Percentiles rank a stretch among this genome's conserved stretches.
Evolutionary conservation across 2,888 invertebrate genomes (phyloP).

Genomic region (Pteria penguin): DNA sequence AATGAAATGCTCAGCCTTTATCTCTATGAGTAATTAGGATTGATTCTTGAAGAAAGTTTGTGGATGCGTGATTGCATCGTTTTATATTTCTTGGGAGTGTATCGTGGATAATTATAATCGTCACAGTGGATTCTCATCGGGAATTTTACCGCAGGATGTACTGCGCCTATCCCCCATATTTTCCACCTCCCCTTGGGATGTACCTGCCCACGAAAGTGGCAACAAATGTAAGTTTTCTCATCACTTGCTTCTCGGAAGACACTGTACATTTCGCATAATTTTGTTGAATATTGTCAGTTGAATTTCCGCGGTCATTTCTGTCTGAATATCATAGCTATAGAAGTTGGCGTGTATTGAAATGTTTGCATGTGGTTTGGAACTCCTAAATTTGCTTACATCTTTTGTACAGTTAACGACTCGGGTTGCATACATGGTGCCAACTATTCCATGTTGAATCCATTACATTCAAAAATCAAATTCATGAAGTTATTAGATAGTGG

Average conservation of each 20-base stretch:
- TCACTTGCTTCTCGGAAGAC: too few relatives aligned
- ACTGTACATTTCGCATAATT: too few relatives aligned
- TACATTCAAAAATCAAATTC: not conserved
- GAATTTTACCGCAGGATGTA: conserved; percentile 66
- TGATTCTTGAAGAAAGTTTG: not conserved
- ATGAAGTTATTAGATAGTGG: not conserved
- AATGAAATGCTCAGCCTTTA: not conserved
- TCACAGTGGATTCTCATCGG: conserved; percentile 44
- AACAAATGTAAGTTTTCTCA: conserved; percentile 60
- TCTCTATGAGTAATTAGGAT: not conserved
- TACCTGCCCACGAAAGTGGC: conserved; percentile 65
- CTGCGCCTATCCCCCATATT: conserved; percentile 63
- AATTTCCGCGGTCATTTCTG: too few relatives aligned
- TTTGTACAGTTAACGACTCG: too few relatives aligned
- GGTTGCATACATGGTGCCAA: too few relatives aligned
- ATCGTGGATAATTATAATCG: not conserved
- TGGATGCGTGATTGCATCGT: not conserved
- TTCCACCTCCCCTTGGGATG: conserved; percentile 65
- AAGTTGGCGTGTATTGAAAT: too few relatives aligned
- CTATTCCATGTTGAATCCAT: not conserved
- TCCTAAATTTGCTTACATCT: too few relatives aligned
- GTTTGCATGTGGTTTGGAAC: too few relatives aligned
- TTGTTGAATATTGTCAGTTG: too few relatives aligned
- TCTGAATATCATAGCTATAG: too few relatives aligned
- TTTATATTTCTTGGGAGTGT: too few relatives aligned